Evolutionary conservation across 2,797 vertebrate species (phyloP), one percentile per base, ranked within the genome.

Genomic region (Poliocrania exsul): DNA sequence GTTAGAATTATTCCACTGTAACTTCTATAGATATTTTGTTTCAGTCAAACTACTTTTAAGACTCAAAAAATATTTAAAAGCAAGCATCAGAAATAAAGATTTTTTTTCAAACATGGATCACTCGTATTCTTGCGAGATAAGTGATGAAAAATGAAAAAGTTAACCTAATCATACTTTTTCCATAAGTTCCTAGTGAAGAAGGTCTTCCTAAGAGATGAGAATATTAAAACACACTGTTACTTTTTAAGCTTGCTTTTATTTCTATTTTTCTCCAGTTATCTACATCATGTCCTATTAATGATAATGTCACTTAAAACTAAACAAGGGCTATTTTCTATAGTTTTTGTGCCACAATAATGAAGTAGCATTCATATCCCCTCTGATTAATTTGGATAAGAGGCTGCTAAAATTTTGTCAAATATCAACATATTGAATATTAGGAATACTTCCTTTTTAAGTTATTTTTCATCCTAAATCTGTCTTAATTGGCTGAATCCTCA

Each of bases 131-230:
- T 88, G 60, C 60, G 65, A 88, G 47, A 64, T 60, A 21, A 81
- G 71, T 67, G 31, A 81, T 47, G n/a, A 79, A 91, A 93, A 84
- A 94, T 74, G n/a, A 81, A 96, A 96, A 96, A 44, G n/a, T 89
- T 93, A 94, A 81, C 26, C 17, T 93, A 96, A 91, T 95, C 91
- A 93, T 82, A 88, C 15, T 95, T 46, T 95, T 91, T 51, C 86
- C 44, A 64, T 62, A 60, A 93, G 91, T 67, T 87, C 58, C 29
- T 21, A 66, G 46, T 31, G 17, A 83, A 65, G 28, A 81, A 11
- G 10, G 4, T 4, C 33, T 84, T 56, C 50, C 23, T 62, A 72
- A 75, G 42, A 6, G 29, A 80, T 79, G 7, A 40, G 20, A 56
- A 70, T 64, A 37, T 42, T 77, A 44, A 71, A 88, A 74, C 6